Base-by-base conservation (phyloP, 2,888 invertebrate genomes). In the Melipona bicolor region DNA sequence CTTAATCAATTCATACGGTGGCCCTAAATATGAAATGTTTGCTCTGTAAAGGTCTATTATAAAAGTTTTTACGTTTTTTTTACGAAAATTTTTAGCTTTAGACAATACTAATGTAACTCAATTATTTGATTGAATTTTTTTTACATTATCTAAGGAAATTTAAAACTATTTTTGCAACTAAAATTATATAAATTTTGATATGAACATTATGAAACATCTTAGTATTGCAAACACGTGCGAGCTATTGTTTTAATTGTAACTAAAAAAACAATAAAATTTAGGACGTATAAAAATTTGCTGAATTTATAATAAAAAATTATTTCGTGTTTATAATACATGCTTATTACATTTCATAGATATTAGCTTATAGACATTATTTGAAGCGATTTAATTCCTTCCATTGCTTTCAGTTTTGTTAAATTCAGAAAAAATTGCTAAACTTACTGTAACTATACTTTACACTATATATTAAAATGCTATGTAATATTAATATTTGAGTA, bases 401-500 rank as follows among this genome's bases (percentile, higher is more conserved):
- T 82, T 84, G 70, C 67, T 82, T 74, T 74, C 49, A 50, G 24
- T 77, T 84, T 71, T 15, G 50, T 69, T 77, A 73, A 70, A 61
- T 67, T 67, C n/a, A 64, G 32, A 62, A 49, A 61, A 80, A 72
- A 76, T 62, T 50, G 21, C 72, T 83, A n/a, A 52, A 74, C 50
- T 69, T 82, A 52, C 70, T 59, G 49, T 54, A 75, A 65, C 50
- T 70, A 70, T 70, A 52, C 36, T 75, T 78, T 68, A 54, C 67
- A 72, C 59, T 64, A 27, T 76, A 79, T 72, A 56, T 79, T 79
- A 74, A 85, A 77, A 80, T 84, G 68, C 43, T 77, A 84, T 62
- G 21, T 70, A 76, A 77, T 52, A 56, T 77, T 83, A 65, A 75
- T 79, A 76, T 56, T 76, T 27, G 83, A 83, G 79, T 83, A 84